Evolutionary conservation across 2,888 invertebrate genomes (phyloP), one percentile per base, ranked within the genome.

Genomic region (Stenotaenia linearis): DNA sequence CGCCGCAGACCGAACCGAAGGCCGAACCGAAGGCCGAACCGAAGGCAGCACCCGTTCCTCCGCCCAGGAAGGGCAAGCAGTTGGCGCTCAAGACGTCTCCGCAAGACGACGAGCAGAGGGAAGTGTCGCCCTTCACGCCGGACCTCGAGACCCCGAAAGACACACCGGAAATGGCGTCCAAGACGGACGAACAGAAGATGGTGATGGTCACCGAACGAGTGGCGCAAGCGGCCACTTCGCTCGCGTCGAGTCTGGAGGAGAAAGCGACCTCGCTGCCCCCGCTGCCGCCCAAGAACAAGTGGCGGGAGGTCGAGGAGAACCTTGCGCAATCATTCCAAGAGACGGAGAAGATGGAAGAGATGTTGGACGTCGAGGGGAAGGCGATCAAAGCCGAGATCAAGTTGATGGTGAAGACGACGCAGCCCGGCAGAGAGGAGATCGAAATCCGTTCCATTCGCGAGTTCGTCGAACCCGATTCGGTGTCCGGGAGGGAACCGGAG

Each of bases 331-430:
- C 80, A 45, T 77, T 79, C 40, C 56, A 56, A 12, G 80, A 79
- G 7, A 25, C 79, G 21, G 77, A 77, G 28, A 75, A 37, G 32
- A 40, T 80, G 79, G 77, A 79, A 61, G 61, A 28, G 15, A 61
- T 76, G 56, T 61, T 79, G 35, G 79, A 79, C 23, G 80, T 78
- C 18, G 80, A 82, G 18, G 81, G 81, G 9, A 80, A 82, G 40
- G 79, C 83, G 30, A 82, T 83, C 18, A 80, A 88, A 83, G 88
- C 89, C 18, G 88, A 89, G 83, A 86, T 89, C 10, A 89, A 89
- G 83, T 83, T 89, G 7, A 83, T 89, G 79, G 89, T 89, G 0
- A 88, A 88, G 84, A 88, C 89, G 0, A 84, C 85, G 15, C 88
- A 88, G 78, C 84, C 84, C 82, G 89, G 88, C 6, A 86, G 86